Evolutionary conservation across 2,113 vertebrate species (phyloP).

Genomic region (Prochilodus magdalenae): DNA sequence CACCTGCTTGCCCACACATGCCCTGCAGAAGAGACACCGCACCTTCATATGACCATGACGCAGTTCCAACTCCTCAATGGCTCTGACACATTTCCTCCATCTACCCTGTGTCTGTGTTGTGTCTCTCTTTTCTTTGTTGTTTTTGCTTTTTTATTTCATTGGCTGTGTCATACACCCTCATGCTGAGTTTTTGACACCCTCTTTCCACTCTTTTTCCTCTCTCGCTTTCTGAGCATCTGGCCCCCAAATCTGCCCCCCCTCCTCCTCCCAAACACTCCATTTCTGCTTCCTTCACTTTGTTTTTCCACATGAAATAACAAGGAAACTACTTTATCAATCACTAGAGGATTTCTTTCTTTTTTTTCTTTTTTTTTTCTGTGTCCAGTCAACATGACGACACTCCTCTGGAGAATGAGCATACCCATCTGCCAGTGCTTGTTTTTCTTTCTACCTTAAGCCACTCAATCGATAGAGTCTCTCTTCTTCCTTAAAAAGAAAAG

Average conservation of each 20-base stretch:
- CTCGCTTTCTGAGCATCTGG: not conserved
- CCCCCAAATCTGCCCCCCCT: not conserved
- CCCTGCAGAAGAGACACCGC: conserved; percentile 2
- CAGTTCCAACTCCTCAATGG: not conserved
- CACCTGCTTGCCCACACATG: conserved; percentile 29
- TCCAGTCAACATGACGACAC: not conserved
- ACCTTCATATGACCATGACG: not conserved
- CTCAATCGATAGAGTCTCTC: not conserved
- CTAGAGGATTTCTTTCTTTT: conserved; percentile 7
- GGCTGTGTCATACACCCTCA: not conserved
- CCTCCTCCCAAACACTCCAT: not conserved
- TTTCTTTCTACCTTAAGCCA: not conserved
- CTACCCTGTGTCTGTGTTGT: too few species aligned
- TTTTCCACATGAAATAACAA: conserved; percentile 11
- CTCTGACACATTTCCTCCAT: too few species aligned
- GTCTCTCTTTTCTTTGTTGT: not conserved
- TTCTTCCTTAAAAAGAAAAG: not conserved
- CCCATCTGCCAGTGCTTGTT: not conserved
- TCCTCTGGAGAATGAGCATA: not conserved
- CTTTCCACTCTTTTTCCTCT: not conserved
- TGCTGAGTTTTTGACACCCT: not conserved
- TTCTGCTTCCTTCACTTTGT: conserved; percentile 4
- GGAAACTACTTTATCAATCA: conserved; percentile 5
- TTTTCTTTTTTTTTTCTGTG: conserved; percentile 3
- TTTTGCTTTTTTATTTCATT: not conserved